Conservation (phyloP, 2,113 vertebrate genomes). For the Ptyas mucosa region DNA sequence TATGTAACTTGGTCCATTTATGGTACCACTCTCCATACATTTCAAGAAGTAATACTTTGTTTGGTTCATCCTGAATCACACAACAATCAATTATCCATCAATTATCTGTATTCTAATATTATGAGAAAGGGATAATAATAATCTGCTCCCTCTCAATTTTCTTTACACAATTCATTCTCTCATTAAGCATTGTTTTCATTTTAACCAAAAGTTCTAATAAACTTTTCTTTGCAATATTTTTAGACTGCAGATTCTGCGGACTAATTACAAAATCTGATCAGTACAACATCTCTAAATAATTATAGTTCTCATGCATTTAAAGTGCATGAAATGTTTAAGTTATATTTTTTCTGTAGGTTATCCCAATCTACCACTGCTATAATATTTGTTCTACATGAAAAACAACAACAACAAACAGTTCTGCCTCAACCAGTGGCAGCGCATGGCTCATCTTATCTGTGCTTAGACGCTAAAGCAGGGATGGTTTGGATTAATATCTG, state of each 20-base stretch:
- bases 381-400: background rate
- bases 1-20: background rate
- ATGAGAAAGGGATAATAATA: background rate
- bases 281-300: background rate
- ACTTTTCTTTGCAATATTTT: background rate
- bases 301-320: background rate
- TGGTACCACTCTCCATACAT: background rate
- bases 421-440: background rate
- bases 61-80: background rate
- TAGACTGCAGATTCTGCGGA: background rate
- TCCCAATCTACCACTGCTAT: background rate
- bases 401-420: background rate
- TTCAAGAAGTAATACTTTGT: background rate
- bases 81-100: background rate
- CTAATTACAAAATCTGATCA: background rate
- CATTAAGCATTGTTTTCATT: background rate
- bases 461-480: background rate
- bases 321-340: background rate
- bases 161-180: background rate
- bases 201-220: background rate
- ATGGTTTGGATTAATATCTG: background rate
- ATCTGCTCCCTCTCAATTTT: background rate
- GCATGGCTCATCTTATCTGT: background rate
- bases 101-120: background rate
- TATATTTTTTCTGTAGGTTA: background rate